phyloP scores from a whole-genome alignment of 2,113 vertebrate species.

The Mus musculus region DNA sequence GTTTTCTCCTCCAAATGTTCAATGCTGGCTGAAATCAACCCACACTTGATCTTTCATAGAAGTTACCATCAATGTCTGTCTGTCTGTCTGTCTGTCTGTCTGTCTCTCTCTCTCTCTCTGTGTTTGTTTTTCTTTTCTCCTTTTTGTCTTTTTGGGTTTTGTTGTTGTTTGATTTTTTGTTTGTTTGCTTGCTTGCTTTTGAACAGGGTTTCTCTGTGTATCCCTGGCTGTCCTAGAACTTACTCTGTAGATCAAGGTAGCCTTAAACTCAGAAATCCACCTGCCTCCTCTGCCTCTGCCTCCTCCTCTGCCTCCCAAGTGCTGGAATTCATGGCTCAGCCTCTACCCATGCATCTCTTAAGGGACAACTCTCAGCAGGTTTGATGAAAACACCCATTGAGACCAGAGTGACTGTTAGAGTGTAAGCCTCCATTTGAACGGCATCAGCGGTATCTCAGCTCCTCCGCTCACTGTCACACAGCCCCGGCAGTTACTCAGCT shows the following conservation, averaged over 20 bases:
- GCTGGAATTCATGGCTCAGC: no score
- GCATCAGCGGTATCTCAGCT: not conserved
- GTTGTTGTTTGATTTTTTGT: no score
- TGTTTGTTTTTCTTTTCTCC: no score
- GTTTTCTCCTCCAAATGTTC: constrained; percentile 7
- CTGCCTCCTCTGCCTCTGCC: no score
- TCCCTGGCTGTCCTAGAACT: no score
- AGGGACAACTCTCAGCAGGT: not conserved
- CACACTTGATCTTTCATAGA: not conserved
- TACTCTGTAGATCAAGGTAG: no score
- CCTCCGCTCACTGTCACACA: not conserved
- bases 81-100: not conserved
- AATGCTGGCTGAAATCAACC: not conserved
- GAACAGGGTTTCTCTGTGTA: no score
- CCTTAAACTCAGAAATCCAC: no score
- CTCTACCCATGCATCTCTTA: not conserved
- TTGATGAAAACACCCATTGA: not conserved
- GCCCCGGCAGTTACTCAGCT: not conserved
- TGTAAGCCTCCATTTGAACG: not conserved
- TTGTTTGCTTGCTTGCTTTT: no score
- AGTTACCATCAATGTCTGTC: not conserved
- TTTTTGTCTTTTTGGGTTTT: no score
- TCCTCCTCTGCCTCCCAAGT: no score
- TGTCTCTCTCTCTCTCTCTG: rapidly evolving
- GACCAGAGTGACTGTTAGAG: not conserved